These are phyloP conservation scores for Pollenia amentaria DNA, from an alignment of 2,888 invertebrate species.

Conservation along the genomic window DNA sequence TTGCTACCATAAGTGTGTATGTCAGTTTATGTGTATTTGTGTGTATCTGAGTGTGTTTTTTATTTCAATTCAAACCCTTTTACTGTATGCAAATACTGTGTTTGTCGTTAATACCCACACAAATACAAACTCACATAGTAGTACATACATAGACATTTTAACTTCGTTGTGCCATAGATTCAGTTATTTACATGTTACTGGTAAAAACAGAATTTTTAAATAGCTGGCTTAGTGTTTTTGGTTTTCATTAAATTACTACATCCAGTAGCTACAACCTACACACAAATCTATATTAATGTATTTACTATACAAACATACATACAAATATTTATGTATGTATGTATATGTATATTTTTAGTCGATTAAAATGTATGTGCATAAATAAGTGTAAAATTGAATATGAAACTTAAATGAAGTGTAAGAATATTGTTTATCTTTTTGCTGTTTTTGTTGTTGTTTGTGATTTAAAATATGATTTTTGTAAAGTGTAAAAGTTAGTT, in stretches of 20 bases:
- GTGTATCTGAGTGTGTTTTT: slow-evolving; percentile 2
- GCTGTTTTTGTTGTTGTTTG: not conserved
- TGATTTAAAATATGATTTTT: not conserved
- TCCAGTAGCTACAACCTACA: not conserved
- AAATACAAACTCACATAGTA: not conserved
- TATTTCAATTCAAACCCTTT: slow-evolving; percentile 24
- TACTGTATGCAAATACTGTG: slow-evolving; percentile 2
- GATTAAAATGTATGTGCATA: slow-evolving; percentile 21
- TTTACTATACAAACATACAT: not conserved
- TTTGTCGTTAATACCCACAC: slow-evolving; percentile 26
- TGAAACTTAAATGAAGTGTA: slow-evolving; percentile 43
- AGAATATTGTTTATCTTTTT: slow-evolving; percentile 23
- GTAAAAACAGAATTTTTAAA: slow-evolving; percentile 68
- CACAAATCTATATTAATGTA: not conserved
- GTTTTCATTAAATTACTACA: slow-evolving; percentile 67
- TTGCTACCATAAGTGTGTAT: slow-evolving; percentile 14
- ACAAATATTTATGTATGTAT: not conserved
- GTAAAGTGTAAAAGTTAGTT: too few relatives aligned
- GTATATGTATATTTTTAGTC: not conserved
- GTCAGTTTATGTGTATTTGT: not conserved
- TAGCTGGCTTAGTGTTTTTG: slow-evolving; percentile 69
- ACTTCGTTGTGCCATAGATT: slow-evolving; percentile 41
- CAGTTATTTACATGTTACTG: slow-evolving; percentile 60
- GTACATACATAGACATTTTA: not conserved
- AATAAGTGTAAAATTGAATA: slow-evolving; percentile 51